Evolutionary conservation across 1,140 invertebrate genomes (phyloP).

Genomic region (Danaus melanippus): DNA sequence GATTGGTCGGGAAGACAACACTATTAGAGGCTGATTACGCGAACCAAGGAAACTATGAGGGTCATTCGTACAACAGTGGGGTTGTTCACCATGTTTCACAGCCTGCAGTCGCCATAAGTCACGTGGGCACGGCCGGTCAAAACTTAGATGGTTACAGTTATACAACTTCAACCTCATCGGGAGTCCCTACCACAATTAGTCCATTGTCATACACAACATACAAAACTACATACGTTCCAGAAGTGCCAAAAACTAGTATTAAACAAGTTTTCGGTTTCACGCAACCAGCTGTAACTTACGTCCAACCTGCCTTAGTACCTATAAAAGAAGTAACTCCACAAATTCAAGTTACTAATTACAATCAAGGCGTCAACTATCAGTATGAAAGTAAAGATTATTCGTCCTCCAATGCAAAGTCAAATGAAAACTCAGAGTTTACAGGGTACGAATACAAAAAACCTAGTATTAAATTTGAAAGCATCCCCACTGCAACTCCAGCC

Average conservation of each 20-base stretch:
- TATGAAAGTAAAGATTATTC: slow-evolving; percentile 31
- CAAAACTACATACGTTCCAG: slow-evolving; percentile 54
- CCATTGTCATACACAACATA: slow-evolving; percentile 54
- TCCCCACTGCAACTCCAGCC: slow-evolving; percentile 37
- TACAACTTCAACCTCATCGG: slow-evolving; percentile 55
- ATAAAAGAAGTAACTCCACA: slow-evolving; percentile 36
- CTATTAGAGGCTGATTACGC: slow-evolving; percentile 50
- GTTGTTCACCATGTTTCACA: slow-evolving; percentile 37
- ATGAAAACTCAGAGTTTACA: slow-evolving; percentile 26
- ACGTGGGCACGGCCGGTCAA: slow-evolving; percentile 41
- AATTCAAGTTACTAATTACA: slow-evolving; percentile 35
- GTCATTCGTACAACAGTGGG: slow-evolving; percentile 14
- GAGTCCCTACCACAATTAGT: slow-evolving; percentile 51
- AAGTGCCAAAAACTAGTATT: slow-evolving; percentile 51
- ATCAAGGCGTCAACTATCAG: slow-evolving; percentile 40
- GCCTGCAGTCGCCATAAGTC: slow-evolving; percentile 49
- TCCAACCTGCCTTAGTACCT: slow-evolving; percentile 50
- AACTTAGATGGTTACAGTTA: slow-evolving; percentile 45
- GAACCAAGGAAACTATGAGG: slow-evolving; percentile 36
- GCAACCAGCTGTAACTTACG: slow-evolving; percentile 54
- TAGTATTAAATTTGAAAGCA: slow-evolving; percentile 53
- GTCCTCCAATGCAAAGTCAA: slow-evolving; percentile 18
- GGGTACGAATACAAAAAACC: slow-evolving; percentile 68
- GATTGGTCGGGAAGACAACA: slow-evolving; percentile 66
- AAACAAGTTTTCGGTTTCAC: slow-evolving; percentile 62